These are phyloP conservation scores for Atethmia centrago DNA, from an alignment of 2,888 invertebrate genomes.

Conservation along the genomic window DNA sequence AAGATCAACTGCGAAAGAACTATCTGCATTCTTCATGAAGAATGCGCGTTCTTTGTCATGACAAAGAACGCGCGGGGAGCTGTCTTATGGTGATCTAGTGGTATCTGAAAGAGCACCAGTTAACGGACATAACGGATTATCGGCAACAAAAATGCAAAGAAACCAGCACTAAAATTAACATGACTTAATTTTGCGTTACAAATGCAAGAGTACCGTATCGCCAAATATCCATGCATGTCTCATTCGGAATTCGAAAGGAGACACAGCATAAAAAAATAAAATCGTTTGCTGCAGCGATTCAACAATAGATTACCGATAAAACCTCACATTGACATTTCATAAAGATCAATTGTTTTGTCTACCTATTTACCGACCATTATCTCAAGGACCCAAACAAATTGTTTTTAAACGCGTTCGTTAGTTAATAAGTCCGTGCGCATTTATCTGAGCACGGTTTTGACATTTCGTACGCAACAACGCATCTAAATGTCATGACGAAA, in stretches of 20 bases:
- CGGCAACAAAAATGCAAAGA: not conserved
- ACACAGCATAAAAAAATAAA: not conserved
- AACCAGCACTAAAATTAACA: constrained; percentile 15
- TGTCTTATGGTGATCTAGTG: too few species aligned
- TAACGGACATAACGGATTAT: not conserved
- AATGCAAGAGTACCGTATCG: constrained; percentile 30
- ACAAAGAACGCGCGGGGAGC: too few species aligned
- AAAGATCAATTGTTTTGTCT: constrained; percentile 32
- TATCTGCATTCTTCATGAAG: too few species aligned
- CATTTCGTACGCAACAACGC: constrained; percentile 84
- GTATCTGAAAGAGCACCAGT: not conserved
- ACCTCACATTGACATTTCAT: constrained; percentile 48
- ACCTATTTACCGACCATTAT: constrained; percentile 41
- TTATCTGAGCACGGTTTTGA: constrained; percentile 85
- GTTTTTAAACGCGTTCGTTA: constrained; percentile 63
- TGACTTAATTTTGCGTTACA: constrained; percentile 38
- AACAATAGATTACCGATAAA: constrained; percentile 31
- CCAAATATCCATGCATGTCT: constrained; percentile 12
- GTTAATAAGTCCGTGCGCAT: constrained; percentile 58
- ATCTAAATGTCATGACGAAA: constrained; percentile 82
- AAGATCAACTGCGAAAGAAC: too few species aligned
- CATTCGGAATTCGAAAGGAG: constrained; percentile 21
- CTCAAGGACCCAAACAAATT: constrained; percentile 49
- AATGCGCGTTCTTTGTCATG: too few species aligned
- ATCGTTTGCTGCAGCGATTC: not conserved